phyloP scores from a whole-genome alignment of 2,888 invertebrate species.

The Chesias legatella region DNA sequence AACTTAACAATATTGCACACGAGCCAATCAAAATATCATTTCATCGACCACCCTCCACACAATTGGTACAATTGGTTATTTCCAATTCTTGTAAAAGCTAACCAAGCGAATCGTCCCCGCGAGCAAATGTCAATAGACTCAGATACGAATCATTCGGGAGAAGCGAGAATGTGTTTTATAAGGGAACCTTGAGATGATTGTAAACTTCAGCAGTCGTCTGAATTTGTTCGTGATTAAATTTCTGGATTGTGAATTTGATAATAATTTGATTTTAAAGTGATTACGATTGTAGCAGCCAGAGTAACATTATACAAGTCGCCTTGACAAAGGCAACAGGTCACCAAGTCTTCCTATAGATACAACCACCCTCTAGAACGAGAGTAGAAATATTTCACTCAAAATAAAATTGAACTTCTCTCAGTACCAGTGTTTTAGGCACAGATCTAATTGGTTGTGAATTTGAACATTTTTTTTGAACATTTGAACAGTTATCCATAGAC shows the following conservation, averaged over 20 bases:
- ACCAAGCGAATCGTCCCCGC: slow-evolving; percentile 53
- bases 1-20: too few species aligned
- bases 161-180: slow-evolving; percentile 47
- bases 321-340: too few species aligned
- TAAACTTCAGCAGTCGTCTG: slow-evolving; percentile 22
- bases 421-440: too few species aligned
- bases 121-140: slow-evolving; percentile 56
- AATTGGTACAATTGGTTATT: slow-evolving; percentile 41
- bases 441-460: too few species aligned
- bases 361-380: too few species aligned
- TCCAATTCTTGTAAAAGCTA: slow-evolving; percentile 65
- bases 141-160: slow-evolving; percentile 47
- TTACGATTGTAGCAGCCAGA: too few species aligned
- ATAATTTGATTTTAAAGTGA: slow-evolving; percentile 8
- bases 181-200: slow-evolving; percentile 26
- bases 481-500: too few species aligned
- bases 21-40: slow-evolving; percentile 3
- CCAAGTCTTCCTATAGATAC: too few species aligned
- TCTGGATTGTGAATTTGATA: slow-evolving; percentile 13
- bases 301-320: too few species aligned
- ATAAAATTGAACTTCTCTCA: too few species aligned
- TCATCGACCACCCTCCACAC: slow-evolving; percentile 5
- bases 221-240: slow-evolving; percentile 27
- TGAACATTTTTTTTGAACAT: too few species aligned
- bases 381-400: too few species aligned